These are phyloP conservation scores for Carapus acus DNA, from an alignment of 2,797 vertebrate genomes.

Conservation along the genomic window DNA sequence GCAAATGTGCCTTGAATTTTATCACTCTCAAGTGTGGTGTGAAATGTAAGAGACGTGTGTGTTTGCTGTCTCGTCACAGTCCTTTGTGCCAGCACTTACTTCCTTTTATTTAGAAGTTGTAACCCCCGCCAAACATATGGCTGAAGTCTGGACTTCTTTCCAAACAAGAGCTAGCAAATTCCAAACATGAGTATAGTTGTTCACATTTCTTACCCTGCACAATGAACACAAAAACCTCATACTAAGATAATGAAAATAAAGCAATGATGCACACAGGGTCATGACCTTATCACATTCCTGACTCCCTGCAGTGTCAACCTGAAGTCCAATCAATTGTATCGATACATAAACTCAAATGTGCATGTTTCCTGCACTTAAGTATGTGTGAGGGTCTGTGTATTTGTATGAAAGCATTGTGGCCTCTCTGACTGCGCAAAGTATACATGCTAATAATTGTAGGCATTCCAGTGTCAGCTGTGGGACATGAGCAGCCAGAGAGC, in stretches of 20 bases:
- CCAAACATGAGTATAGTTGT: not conserved
- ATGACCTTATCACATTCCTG: too few species aligned
- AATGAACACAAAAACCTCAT: not conserved
- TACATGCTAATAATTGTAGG: slow-evolving; percentile 3
- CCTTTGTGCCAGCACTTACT: slow-evolving; percentile 6
- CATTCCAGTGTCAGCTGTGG: slow-evolving; percentile 14
- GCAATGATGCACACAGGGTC: too few species aligned
- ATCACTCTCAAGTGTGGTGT: slow-evolving; percentile 20
- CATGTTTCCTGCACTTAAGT: too few species aligned
- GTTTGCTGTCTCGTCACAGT: slow-evolving; percentile 4
- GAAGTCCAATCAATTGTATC: too few species aligned
- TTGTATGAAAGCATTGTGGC: too few species aligned
- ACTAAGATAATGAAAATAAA: too few species aligned
- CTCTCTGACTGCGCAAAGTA: too few species aligned
- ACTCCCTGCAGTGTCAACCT: too few species aligned
- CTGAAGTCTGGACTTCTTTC: slow-evolving; percentile 6
- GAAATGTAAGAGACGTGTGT: too few species aligned
- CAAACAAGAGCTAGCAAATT: too few species aligned
- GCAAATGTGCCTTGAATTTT: slow-evolving; percentile 5
- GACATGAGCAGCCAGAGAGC: slow-evolving; percentile 14
- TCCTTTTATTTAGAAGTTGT: slow-evolving; percentile 16
- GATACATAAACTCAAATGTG: too few species aligned
- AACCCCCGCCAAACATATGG: slow-evolving; percentile 26
- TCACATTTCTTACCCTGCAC: not conserved
- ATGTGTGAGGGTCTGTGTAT: too few species aligned